phyloP scores from a whole-genome alignment of 2,797 vertebrate genomes.

The Yasuhikotakia modesta region DNA sequence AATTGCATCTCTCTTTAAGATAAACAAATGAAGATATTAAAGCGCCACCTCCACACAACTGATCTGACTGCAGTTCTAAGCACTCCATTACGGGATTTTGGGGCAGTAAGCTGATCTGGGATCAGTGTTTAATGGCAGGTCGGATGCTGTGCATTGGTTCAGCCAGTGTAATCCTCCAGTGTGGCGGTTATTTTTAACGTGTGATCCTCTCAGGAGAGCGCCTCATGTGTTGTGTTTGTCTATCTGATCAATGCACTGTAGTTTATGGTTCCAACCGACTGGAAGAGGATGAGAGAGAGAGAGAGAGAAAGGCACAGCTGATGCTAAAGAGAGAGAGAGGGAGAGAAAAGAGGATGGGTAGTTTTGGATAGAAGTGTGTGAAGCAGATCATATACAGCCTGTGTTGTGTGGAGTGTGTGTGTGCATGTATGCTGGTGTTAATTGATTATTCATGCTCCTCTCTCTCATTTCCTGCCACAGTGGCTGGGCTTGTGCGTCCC shows the following conservation, averaged over 20 bases:
- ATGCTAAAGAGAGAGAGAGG: slow-evolving; percentile 1
- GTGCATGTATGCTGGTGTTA: slow-evolving; percentile 18
- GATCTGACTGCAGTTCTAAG: neutral
- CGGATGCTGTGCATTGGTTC: neutral
- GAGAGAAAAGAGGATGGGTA: neutral
- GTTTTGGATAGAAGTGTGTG: slow-evolving; percentile 1
- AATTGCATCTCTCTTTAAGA: slow-evolving; percentile 11
- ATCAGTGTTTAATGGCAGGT: slow-evolving; percentile 7
- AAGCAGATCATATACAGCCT: neutral
- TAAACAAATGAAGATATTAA: slow-evolving; percentile 9
- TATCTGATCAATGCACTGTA: slow-evolving; percentile 35
- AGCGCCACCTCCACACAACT: neutral
- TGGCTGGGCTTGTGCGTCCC: slow-evolving; percentile 17
- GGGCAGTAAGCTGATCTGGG: neutral
- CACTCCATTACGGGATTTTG: neutral
- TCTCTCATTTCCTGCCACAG: slow-evolving; percentile 50
- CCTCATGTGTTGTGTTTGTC: slow-evolving; percentile 39
- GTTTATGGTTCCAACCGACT: slow-evolving; percentile 20
- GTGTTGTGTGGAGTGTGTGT: slow-evolving; percentile 25
- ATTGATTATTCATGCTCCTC: slow-evolving; percentile 47
- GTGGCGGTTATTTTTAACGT: slow-evolving; percentile 40
- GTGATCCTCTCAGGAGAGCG: neutral
- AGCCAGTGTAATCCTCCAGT: slow-evolving; percentile 5
- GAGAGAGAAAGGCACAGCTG: slow-evolving; percentile 15
- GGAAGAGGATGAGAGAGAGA: neutral